phyloP scores from a whole-genome alignment of 2,113 vertebrate species.

The Acanthisitta chloris region DNA sequence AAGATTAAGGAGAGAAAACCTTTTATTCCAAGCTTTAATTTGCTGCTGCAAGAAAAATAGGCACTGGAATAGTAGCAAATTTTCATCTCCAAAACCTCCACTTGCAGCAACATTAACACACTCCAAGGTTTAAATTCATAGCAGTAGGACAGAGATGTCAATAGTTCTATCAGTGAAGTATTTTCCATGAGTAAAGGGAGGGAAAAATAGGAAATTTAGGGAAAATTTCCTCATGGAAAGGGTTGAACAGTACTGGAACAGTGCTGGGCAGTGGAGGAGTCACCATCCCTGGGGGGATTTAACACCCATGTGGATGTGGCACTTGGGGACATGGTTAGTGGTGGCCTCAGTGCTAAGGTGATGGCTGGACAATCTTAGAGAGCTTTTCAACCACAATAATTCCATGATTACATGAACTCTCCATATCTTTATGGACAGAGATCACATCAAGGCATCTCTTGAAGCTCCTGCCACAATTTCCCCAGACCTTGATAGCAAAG shows the following conservation, averaged over 20 bases:
- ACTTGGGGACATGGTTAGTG: not conserved
- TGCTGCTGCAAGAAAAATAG: not conserved
- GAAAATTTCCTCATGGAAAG: not conserved
- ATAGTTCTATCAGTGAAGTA: not conserved
- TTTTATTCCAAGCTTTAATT: not conserved
- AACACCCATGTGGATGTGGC: not conserved
- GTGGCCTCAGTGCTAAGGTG: not conserved
- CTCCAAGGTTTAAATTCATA: not conserved
- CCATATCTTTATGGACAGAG: not conserved
- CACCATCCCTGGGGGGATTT: too few species aligned
- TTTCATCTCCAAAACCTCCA: not conserved
- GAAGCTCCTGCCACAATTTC: not conserved
- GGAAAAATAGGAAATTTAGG: too few species aligned
- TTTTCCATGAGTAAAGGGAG: not conserved
- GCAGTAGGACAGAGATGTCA: not conserved
- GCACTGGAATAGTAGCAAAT: not conserved
- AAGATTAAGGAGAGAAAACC: not conserved
- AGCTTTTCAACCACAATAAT: not conserved
- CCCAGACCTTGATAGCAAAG: not conserved
- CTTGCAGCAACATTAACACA: not conserved
- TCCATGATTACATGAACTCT: not conserved
- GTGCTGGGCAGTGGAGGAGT: not conserved
- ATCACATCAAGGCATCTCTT: accelerated
- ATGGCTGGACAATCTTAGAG: not conserved
- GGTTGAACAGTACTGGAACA: not conserved